These are phyloP conservation scores for Aphelocoma coerulescens DNA, from an alignment of 2,113 vertebrate species.

Conservation along the genomic window DNA sequence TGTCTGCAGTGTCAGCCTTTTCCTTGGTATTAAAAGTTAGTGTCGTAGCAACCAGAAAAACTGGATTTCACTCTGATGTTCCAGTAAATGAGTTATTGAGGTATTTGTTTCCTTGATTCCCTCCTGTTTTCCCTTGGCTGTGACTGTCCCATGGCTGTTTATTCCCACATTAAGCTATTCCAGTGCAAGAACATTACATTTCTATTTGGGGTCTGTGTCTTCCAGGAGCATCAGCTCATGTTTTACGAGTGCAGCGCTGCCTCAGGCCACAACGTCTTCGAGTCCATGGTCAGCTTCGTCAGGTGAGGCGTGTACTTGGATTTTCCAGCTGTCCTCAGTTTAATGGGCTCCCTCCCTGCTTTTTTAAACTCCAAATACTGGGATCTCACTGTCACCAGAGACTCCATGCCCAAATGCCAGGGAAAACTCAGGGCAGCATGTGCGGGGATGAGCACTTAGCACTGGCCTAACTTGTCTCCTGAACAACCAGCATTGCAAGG, in stretches of 20 bases:
- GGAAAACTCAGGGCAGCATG: background rate
- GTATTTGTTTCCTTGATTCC: background rate
- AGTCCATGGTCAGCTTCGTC: conserved; percentile 78
- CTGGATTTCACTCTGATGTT: background rate
- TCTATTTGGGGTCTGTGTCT: background rate
- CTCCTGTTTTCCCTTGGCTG: background rate
- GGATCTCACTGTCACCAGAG: background rate
- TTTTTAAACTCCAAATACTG: background rate
- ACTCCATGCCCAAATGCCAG: background rate
- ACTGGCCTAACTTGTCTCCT: background rate
- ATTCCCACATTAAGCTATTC: background rate
- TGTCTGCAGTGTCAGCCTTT: background rate
- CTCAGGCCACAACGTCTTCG: conserved; percentile 83
- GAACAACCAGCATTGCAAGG: background rate
- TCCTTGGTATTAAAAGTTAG: background rate
- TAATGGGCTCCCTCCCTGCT: background rate
- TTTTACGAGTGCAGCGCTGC: conserved; percentile 91
- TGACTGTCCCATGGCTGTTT: background rate
- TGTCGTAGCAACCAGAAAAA: background rate
- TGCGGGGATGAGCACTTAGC: background rate
- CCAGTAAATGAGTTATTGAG: background rate
- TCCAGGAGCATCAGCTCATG: conserved; percentile 79
- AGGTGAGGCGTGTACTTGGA: conserved; percentile 72
- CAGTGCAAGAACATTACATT: background rate
- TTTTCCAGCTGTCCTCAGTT: background rate